Conservation (phyloP, 2,797 vertebrate genomes). For the Gymnocypris eckloni region DNA sequence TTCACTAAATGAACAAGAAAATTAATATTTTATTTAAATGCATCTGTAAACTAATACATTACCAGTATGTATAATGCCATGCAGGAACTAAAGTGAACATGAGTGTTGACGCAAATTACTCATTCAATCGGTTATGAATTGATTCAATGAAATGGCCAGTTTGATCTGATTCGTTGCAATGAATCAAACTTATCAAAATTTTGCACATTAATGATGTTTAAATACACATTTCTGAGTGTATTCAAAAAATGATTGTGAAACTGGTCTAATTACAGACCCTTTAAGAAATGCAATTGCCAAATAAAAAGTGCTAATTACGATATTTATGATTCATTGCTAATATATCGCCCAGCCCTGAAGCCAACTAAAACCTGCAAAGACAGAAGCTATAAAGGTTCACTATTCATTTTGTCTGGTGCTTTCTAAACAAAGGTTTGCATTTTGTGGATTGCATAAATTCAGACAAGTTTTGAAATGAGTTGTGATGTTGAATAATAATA, state of each 20-base stretch:
- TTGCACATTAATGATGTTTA: neutral
- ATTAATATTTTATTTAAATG: neutral
- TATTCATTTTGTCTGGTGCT: constrained; percentile 12
- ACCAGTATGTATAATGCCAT: neutral
- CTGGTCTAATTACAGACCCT: neutral
- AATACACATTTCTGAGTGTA: neutral
- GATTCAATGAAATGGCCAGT: neutral
- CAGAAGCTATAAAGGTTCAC: neutral
- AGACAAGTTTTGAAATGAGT: constrained; percentile 21
- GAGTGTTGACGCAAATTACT: neutral
- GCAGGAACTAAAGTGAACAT: neutral
- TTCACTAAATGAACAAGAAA: neutral
- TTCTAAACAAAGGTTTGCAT: constrained; percentile 36
- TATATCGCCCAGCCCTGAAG: constrained; percentile 24
- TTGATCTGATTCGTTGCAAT: neutral
- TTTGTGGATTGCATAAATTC: constrained; percentile 17
- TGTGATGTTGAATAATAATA: constrained; percentile 5
- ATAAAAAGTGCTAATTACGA: neutral
- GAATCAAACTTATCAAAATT: neutral
- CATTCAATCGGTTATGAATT: neutral
- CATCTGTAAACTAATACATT: neutral
- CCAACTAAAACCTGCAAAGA: neutral
- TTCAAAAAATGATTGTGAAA: neutral
- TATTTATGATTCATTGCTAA: neutral
- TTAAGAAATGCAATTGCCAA: neutral